These are phyloP conservation scores for Cynopterus brachyotis DNA, from an alignment of 2,113 vertebrate species.

Conservation along the genomic window DNA sequence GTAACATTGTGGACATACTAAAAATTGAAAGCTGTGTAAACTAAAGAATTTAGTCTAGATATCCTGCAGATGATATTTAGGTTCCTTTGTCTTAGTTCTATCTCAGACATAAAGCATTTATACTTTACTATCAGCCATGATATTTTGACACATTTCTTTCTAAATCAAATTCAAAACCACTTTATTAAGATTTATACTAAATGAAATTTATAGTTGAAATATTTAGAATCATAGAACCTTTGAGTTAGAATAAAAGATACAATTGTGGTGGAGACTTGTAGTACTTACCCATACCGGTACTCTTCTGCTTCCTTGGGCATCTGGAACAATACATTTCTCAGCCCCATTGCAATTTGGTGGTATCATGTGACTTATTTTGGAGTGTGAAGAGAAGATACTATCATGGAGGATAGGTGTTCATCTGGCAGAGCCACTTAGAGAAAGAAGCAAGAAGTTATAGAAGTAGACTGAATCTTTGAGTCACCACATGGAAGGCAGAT, in stretches of 20 bases:
- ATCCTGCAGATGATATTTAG: not conserved
- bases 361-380: not conserved
- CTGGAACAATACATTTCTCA: not conserved
- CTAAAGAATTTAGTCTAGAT: conserved; percentile 39
- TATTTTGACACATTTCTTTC: conserved; percentile 29
- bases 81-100: conserved; percentile 28
- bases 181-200: conserved; percentile 27
- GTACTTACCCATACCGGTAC: not conserved
- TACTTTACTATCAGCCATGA: not conserved
- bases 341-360: not conserved
- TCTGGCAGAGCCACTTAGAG: not conserved
- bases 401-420: not conserved
- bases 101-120: conserved; percentile 13
- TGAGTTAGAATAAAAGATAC: not conserved
- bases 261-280: not conserved
- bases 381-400: not conserved
- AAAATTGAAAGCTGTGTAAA: not conserved
- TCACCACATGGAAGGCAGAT: not conserved
- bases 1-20: not conserved
- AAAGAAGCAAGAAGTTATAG: not conserved
- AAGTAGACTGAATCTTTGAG: not conserved
- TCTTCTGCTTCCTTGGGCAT: not conserved
- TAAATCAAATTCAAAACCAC: conserved; percentile 31
- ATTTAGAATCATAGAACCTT: not conserved
- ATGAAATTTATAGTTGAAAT: conserved; percentile 25